A percentile compares a stretch with the other conserved stretches of the same genome.
These are phyloP conservation scores for Chondrilla cf. caribensis DNA, from an alignment of 37 sponge, comb jelly and placozoan species.

Conservation along the genomic window DNA sequence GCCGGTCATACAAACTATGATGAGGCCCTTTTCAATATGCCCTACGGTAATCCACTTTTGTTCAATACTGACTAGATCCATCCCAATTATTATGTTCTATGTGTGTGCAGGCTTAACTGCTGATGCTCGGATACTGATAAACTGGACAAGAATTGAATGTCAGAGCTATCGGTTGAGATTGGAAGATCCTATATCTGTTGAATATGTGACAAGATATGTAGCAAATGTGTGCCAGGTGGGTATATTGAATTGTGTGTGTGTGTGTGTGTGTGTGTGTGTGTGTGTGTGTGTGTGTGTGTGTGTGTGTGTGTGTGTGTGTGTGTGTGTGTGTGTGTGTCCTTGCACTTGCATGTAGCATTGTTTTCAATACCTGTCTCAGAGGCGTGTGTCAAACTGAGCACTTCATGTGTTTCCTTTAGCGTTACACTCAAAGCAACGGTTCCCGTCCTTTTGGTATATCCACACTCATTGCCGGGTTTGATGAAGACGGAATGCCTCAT, in stretches of 20 bases:
- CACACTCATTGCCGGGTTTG: conserved; percentile 93
- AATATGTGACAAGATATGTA: conserved; percentile 91
- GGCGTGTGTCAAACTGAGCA: no score
- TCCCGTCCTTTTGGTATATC: conserved; percentile 96
- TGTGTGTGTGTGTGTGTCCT: conserved; percentile 1
- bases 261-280: conserved; percentile 16
- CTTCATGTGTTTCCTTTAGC: conserved; percentile 32
- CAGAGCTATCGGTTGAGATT: conserved; percentile 92
- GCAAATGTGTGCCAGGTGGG: conserved; percentile 90
- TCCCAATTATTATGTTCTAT: no score
- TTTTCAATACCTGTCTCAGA: no score
- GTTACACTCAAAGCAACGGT: conserved; percentile 91
- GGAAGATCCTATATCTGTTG: conserved; percentile 97
- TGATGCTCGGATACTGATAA: conserved; percentile 95
- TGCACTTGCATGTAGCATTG: no score
- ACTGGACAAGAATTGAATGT: conserved; percentile 95
- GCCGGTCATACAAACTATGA: no score
- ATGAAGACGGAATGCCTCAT: conserved; percentile 80
- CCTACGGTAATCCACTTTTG: no score
- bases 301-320: background rate
- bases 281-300: conserved; percentile 8
- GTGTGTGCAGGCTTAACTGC: conserved; percentile 80
- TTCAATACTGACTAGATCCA: no score
- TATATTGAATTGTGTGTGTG: no score
- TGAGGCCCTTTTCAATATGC: no score